Conservation (phyloP, 2,888 invertebrate genomes). For the Eledone cirrhosa region DNA sequence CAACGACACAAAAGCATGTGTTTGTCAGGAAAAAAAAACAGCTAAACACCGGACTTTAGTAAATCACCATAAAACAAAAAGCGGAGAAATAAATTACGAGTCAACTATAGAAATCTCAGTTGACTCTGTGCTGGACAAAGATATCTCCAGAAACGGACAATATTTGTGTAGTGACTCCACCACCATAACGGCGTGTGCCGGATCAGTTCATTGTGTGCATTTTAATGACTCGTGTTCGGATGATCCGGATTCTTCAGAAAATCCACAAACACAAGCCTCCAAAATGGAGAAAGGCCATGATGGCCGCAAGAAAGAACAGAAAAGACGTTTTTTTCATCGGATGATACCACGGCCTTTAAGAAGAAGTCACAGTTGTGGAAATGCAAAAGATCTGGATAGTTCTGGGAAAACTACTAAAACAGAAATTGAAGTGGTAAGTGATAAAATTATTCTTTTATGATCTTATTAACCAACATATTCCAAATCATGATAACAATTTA, state of each 20-base stretch:
- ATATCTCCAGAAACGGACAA: background rate
- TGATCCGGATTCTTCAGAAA: constrained; percentile 14
- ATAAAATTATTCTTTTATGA: background rate
- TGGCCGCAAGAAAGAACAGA: constrained; percentile 36
- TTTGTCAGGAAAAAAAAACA: constrained; percentile 22
- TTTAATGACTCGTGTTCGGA: constrained; percentile 15
- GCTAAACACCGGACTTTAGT: constrained; percentile 4
- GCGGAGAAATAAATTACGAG: background rate
- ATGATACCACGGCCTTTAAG: constrained; percentile 52
- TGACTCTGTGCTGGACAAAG: constrained; percentile 22
- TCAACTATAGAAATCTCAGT: constrained; percentile 15
- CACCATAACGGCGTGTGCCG: constrained; percentile 7
- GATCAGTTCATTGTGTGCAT: constrained; percentile 4
- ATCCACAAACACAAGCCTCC: background rate
- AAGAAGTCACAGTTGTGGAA: constrained; percentile 70
- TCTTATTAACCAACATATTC: too few species aligned
- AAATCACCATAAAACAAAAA: constrained; percentile 6
- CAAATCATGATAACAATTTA: too few species aligned
- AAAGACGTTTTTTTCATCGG: constrained; percentile 48
- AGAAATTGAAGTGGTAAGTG: constrained; percentile 26
- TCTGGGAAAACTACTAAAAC: background rate
- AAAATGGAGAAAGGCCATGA: constrained; percentile 10
- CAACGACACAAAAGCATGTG: background rate
- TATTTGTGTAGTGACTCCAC: background rate
- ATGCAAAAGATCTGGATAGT: constrained; percentile 60